Conservation (phyloP, 2,113 vertebrate genomes). For the Microcebus jonahi region DNA sequence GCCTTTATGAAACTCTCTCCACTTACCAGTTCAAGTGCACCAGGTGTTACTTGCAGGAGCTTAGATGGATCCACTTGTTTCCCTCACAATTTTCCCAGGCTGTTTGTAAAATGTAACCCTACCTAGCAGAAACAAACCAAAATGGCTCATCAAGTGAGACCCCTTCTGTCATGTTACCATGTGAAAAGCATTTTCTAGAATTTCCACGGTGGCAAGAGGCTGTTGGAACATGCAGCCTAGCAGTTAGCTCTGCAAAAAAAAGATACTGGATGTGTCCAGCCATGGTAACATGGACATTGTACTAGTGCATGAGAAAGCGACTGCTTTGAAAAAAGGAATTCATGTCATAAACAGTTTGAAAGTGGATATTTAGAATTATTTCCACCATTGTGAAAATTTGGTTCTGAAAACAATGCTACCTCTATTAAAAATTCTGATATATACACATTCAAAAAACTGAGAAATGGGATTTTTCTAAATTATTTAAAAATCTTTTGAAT, state of each 20-base stretch:
- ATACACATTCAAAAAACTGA: not conserved
- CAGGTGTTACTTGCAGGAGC: not conserved
- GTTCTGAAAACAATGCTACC: not conserved
- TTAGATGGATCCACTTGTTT: not conserved
- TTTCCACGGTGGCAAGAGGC: not conserved
- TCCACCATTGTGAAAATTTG: not conserved
- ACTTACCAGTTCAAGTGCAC: not conserved
- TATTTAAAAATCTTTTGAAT: not conserved
- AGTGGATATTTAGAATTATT: not conserved
- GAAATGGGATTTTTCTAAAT: not conserved
- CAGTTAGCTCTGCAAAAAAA: not conserved
- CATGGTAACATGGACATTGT: not conserved
- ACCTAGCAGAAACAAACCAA: not conserved
- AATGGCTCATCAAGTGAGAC: not conserved
- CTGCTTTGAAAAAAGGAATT: not conserved
- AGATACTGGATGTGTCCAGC: not conserved
- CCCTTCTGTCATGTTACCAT: not conserved
- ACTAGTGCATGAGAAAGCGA: not conserved
- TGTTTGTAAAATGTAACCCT: not conserved
- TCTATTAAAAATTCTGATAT: not conserved
- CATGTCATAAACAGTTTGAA: not conserved
- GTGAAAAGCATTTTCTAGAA: constrained; percentile 2
- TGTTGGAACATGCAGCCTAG: not conserved
- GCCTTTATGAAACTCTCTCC: not conserved
- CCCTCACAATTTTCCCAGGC: not conserved